Conservation (phyloP, 2,888 invertebrate species). For the Plagodis pulveraria region DNA sequence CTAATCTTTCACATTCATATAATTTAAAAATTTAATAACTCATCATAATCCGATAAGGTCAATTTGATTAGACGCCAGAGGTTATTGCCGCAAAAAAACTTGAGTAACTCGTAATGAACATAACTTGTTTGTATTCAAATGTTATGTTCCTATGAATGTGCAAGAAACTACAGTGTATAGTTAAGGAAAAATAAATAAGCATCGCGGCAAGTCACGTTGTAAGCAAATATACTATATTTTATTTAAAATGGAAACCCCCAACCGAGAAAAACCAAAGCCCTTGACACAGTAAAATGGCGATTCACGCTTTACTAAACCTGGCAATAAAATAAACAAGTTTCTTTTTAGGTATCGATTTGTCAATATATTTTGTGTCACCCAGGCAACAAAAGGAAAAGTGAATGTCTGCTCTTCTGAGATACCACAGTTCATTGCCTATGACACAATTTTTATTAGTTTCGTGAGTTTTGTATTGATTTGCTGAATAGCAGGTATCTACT, state of each 20-base stretch:
- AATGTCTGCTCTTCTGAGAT: too few species aligned
- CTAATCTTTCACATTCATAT: constrained; percentile 24
- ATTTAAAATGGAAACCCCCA: too few species aligned
- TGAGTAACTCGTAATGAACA: background rate
- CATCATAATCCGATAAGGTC: background rate
- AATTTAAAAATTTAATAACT: background rate
- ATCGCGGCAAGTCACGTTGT: too few species aligned
- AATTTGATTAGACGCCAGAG: constrained; percentile 7
- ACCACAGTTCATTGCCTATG: background rate
- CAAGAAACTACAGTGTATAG: constrained; percentile 4
- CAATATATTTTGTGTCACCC: constrained; percentile 7
- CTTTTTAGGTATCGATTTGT: constrained; percentile 14
- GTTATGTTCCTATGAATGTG: constrained; percentile 10
- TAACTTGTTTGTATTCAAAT: constrained; percentile 7
- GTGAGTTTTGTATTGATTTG: too few species aligned
- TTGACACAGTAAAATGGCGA: background rate
- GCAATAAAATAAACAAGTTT: constrained; percentile 14
- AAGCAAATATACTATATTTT: too few species aligned
- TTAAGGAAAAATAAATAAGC: background rate
- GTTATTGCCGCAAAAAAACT: constrained; percentile 10
- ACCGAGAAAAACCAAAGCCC: too few species aligned
- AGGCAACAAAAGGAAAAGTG: constrained; percentile 7
- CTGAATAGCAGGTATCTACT: too few species aligned
- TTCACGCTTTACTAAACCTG: constrained; percentile 12
- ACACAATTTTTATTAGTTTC: too few species aligned